Evolutionary conservation across 2,888 invertebrate genomes (phyloP).

Genomic region (Dioctria rufipes): DNA sequence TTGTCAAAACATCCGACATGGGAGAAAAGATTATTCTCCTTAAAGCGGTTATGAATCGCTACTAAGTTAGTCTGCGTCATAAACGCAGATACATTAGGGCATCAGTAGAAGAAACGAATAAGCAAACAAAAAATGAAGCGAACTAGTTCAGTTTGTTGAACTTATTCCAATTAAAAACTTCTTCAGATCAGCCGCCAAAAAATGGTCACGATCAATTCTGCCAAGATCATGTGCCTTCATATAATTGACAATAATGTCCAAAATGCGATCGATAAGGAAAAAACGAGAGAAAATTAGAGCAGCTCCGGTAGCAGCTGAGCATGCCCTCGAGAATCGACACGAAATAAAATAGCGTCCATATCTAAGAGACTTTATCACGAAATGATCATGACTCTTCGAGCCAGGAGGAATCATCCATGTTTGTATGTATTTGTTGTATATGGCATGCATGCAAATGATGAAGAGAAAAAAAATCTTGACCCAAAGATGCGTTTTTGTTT

Average conservation of each 20-base stretch:
- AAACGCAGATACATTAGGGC: background rate
- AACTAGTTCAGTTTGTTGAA: constrained; percentile 27
- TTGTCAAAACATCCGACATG: constrained; percentile 27
- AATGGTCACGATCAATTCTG: constrained; percentile 40
- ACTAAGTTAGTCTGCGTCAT: constrained; percentile 8
- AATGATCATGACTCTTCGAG: too few species aligned
- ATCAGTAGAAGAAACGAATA: too few species aligned
- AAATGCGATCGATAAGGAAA: constrained; percentile 4
- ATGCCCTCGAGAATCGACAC: background rate
- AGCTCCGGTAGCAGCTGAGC: constrained; percentile 5
- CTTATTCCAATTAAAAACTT: constrained; percentile 31
- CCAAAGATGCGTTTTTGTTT: background rate
- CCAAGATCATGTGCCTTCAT: constrained; percentile 7
- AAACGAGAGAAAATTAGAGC: constrained; percentile 12
- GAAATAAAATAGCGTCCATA: too few species aligned
- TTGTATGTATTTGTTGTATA: background rate
- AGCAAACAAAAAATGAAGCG: background rate
- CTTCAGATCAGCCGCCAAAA: constrained; percentile 39
- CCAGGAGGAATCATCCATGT: too few species aligned
- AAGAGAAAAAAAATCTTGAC: background rate
- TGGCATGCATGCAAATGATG: constrained; percentile 1
- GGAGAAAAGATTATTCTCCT: background rate
- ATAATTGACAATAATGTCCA: constrained; percentile 42
- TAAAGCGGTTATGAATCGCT: constrained; percentile 24
- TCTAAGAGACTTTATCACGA: too few species aligned